Evolutionary conservation across 1,140 invertebrate genomes (phyloP).

Genomic region (Drosophila mojavensis): DNA sequence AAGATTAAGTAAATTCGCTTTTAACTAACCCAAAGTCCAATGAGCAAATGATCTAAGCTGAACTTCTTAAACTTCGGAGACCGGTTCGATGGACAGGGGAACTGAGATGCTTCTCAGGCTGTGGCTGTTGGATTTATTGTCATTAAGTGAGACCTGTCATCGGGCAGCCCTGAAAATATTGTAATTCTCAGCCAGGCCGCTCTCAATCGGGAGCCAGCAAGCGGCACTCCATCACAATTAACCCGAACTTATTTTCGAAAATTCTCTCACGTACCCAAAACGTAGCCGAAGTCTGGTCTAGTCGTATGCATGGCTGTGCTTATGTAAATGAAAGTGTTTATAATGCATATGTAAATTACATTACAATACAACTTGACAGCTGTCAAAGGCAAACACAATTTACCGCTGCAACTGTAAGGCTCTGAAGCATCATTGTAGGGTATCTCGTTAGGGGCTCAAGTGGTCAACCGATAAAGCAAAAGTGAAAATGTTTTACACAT

Average conservation of each 20-base stretch:
- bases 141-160: no score
- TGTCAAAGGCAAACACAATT: slow-evolving; percentile 60
- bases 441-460: slow-evolving; percentile 47
- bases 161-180: background rate
- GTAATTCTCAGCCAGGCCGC: background rate
- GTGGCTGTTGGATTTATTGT: no score
- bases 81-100: no score
- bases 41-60: no score
- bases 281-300: slow-evolving; percentile 7
- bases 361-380: slow-evolving; percentile 66
- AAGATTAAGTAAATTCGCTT: no score
- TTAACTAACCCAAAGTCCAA: no score
- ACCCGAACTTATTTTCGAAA: slow-evolving; percentile 1
- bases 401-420: slow-evolving; percentile 39
- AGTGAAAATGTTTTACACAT: slow-evolving; percentile 69
- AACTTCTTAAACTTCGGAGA: no score
- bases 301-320: slow-evolving; percentile 29
- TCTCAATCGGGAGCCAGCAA: background rate
- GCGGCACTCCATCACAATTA: slow-evolving; percentile 1
- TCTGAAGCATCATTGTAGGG: slow-evolving; percentile 36
- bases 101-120: no score
- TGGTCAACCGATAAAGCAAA: slow-evolving; percentile 43
- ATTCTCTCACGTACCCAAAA: slow-evolving; percentile 62
- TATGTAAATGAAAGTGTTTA: slow-evolving; percentile 33
- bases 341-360: slow-evolving; percentile 67